Percentiles rank a stretch among this genome's conserved stretches.
phyloP scores from a whole-genome alignment of 2,888 invertebrate genomes.

The Papilio protenor region DNA sequence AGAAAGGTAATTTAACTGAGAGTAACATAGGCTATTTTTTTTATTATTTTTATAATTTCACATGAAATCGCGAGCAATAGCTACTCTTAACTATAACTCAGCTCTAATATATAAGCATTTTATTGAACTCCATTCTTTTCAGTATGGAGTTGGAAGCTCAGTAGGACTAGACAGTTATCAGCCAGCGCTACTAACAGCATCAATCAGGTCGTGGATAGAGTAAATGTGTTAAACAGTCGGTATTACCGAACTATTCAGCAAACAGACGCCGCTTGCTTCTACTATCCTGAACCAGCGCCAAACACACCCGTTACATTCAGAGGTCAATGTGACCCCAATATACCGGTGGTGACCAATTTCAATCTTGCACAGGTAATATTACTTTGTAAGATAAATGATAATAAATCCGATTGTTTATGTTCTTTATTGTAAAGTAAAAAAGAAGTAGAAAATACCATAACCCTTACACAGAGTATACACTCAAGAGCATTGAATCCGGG shows the following conservation, averaged over 20 bases:
- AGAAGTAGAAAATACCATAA: no score
- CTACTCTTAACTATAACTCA: no score
- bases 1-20: no score
- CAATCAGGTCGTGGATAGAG: constrained; percentile 46
- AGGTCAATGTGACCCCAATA: constrained; percentile 56
- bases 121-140: constrained; percentile 1
- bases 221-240: constrained; percentile 50
- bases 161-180: constrained; percentile 48
- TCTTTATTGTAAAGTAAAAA: not conserved
- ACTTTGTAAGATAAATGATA: not conserved
- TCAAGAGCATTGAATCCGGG: no score
- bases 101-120: not conserved
- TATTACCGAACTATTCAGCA: constrained; percentile 51
- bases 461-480: no score
- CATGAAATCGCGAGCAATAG: no score
- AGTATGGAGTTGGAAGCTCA: constrained; percentile 57
- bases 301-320: constrained; percentile 54
- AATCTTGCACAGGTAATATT: constrained; percentile 49
- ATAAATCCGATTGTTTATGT: no score
- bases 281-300: constrained; percentile 50
- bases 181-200: constrained; percentile 48
- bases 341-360: constrained; percentile 56
- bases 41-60: no score
- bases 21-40: no score
- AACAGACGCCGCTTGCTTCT: constrained; percentile 53